Evolutionary conservation across 2,113 vertebrate species (phyloP).

Genomic region (Tychaedon coryphoeus): DNA sequence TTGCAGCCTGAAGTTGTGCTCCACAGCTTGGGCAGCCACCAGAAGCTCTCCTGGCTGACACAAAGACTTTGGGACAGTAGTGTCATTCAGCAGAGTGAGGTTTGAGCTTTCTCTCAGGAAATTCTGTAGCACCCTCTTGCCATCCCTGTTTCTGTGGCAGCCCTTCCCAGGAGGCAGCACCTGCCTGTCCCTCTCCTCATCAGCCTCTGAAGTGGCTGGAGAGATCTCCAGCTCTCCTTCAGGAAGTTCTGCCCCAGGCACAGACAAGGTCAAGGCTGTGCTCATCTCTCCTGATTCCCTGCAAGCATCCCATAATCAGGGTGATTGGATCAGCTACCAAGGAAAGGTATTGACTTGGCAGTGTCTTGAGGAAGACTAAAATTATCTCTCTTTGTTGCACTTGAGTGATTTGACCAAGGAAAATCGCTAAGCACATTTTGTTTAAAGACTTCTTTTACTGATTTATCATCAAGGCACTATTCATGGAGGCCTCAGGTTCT

Average conservation of each 20-base stretch:
- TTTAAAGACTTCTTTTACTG: neutral
- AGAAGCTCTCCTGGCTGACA: rapidly evolving
- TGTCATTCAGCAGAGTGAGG: neutral
- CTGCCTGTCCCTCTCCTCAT: neutral
- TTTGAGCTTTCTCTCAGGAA: neutral
- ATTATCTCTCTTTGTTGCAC: neutral
- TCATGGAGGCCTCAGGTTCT: neutral
- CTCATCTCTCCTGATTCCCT: neutral
- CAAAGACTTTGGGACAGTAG: rapidly evolving
- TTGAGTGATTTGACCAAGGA: neutral
- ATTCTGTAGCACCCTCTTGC: neutral
- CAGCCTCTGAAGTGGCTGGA: neutral
- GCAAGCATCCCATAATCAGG: neutral
- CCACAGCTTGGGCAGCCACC: neutral
- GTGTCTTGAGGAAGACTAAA: neutral
- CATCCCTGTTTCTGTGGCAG: neutral
- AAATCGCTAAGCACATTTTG: neutral
- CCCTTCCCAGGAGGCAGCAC: neutral
- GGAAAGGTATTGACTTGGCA: neutral
- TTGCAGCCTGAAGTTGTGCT: neutral
- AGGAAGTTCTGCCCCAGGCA: neutral
- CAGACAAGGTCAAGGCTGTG: neutral
- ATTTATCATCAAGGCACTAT: neutral
- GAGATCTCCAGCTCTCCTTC: neutral
- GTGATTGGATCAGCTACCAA: neutral